These are phyloP conservation scores for Melanophora roralis DNA, from an alignment of 2,888 invertebrate species.

Conservation along the genomic window DNA sequence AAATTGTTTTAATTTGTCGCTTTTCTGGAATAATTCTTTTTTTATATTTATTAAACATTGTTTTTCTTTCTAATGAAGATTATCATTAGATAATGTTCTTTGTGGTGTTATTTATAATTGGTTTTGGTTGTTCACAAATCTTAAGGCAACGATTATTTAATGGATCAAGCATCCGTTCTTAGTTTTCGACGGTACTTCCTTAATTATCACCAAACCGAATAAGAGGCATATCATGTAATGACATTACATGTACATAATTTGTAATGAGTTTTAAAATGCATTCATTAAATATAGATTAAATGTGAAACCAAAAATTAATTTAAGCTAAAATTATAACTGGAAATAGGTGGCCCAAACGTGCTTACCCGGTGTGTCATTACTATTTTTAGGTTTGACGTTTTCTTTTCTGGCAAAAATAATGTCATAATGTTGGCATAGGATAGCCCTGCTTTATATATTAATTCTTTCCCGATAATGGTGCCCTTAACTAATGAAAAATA, in stretches of 20 bases:
- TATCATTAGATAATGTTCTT: slow-evolving; percentile 28
- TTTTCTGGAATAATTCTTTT: not conserved
- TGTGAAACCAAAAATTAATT: not conserved
- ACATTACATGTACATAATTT: not conserved
- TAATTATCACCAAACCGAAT: slow-evolving; percentile 21
- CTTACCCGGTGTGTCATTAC: no score
- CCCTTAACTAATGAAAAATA: no score
- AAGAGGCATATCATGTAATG: not conserved
- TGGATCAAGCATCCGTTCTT: slow-evolving; percentile 10
- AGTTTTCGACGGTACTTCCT: slow-evolving; percentile 21
- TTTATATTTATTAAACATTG: not conserved
- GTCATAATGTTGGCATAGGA: no score
- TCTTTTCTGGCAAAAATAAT: no score
- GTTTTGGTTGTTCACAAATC: not conserved
- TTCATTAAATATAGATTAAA: not conserved
- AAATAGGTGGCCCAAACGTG: no score
- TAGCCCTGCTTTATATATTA: no score
- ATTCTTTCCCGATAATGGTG: no score
- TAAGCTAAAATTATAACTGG: not conserved
- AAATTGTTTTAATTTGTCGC: not conserved
- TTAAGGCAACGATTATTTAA: not conserved
- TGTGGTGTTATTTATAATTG: slow-evolving; percentile 42
- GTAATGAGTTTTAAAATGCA: slow-evolving; percentile 24
- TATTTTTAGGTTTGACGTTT: no score
- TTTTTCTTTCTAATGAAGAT: not conserved